phyloP scores from a whole-genome alignment of 2,113 vertebrate species.

The Peromyscus maniculatus region DNA sequence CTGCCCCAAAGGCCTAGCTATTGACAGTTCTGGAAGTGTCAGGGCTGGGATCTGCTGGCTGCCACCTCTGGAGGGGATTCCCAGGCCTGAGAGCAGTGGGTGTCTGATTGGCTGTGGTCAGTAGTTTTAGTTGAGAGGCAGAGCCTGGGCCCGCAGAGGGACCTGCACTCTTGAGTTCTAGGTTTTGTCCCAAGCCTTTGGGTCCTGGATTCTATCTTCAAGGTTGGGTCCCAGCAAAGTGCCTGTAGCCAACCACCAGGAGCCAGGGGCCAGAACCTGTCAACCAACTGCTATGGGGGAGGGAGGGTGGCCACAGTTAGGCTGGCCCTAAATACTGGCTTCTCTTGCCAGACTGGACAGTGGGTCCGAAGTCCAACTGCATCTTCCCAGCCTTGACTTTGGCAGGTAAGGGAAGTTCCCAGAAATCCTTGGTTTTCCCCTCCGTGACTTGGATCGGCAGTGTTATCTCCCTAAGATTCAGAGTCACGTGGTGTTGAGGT shows the following conservation, averaged over 20 bases:
- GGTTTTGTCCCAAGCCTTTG: neutral
- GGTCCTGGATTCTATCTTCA: neutral
- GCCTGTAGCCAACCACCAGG: accelerated
- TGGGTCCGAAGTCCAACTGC: neutral
- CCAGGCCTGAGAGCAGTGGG: neutral
- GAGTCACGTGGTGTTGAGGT: neutral
- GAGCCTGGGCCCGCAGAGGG: neutral
- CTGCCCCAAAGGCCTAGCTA: neutral
- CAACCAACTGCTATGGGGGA: accelerated
- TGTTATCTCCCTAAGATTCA: accelerated
- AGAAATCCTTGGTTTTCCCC: neutral
- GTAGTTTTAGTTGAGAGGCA: neutral
- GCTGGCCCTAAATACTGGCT: neutral
- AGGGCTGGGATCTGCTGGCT: neutral
- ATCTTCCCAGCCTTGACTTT: neutral
- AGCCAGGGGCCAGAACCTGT: neutral
- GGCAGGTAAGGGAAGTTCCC: too few relatives aligned
- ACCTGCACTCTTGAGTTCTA: neutral
- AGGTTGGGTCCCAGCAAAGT: neutral
- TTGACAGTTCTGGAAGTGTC: neutral
- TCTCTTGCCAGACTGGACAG: neutral
- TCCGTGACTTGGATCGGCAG: neutral
- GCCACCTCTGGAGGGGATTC: neutral
- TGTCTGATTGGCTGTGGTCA: neutral
- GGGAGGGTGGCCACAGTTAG: neutral